Base-by-base conservation (phyloP, 2,888 invertebrate species). In the Harpagoxenus sublaevis region DNA sequence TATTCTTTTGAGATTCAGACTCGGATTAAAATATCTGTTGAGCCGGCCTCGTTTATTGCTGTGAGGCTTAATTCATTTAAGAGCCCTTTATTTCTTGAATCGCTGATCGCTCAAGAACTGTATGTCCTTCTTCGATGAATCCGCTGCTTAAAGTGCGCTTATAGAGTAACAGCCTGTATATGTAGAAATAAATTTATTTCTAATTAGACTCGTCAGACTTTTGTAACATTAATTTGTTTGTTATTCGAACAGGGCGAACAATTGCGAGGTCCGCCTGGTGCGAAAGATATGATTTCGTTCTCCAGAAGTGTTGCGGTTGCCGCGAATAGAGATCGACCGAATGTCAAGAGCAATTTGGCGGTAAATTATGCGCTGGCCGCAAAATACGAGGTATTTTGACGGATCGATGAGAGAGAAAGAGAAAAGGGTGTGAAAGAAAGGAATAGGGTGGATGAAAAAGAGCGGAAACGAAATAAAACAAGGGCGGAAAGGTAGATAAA, bases 291-390 rank as follows among this genome's bases (percentile, higher is more conserved):
- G 48, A 53, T n/a, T 28, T 57, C 18, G 28, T 23, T 45, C 53
- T 28, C 12, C 9, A 8, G 12, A 12, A 35, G 18, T 31, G 48
- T 70, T 63, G 51, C 45, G 68, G 15, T 86, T 53, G 70, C n/a
- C 75, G 65, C 23, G 75, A 71, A 86, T 84, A 62, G 70, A 78
- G 70, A 81, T 65, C 62, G 53, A 74, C 15, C 39, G 60, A 77
- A 82, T 78, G 55, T 79, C 63, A 65, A 60, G 83, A 79, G 48
- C 42, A 73, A 87, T 88, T 87, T 78, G 85, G 63, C 55, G 83
- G 77, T 84, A 75, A 81, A 78, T 86, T 71, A 83, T 63, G 81
- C 73, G 71, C 82, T 82, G 31, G 60, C 35, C 42, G 15, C 18
- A 35, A 65, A 45, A 48, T 45, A 15, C 6, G 31, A 42, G 42